These are phyloP conservation scores for Sphaerophoria rueppellii DNA, from an alignment of 2,888 invertebrate species.

Conservation along the genomic window DNA sequence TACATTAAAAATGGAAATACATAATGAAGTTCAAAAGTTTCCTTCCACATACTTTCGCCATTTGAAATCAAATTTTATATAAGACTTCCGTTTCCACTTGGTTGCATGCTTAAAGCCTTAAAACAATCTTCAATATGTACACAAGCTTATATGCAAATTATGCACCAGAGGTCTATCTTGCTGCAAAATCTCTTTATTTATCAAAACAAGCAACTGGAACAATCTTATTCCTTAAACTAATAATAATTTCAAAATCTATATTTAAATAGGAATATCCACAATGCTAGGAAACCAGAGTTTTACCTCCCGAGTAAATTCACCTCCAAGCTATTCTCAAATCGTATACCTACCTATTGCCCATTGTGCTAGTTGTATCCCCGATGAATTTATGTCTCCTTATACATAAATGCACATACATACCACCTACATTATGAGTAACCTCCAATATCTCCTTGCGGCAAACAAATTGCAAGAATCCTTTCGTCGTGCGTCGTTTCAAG, in stretches of 20 bases:
- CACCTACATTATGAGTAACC: background rate
- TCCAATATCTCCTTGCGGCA: conserved; percentile 42
- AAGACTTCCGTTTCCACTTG: too few species aligned
- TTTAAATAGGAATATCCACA: conserved; percentile 5
- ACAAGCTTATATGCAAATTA: background rate
- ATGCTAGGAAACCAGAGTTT: conserved; percentile 44
- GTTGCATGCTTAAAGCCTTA: too few species aligned
- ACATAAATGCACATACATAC: background rate
- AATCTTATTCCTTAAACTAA: conserved; percentile 61
- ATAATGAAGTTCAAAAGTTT: too few species aligned
- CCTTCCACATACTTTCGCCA: too few species aligned
- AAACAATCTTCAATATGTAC: background rate
- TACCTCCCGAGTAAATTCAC: conserved; percentile 54
- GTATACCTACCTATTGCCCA: conserved; percentile 5
- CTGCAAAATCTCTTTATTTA: conserved; percentile 49
- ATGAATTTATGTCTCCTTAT: background rate
- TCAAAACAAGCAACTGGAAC: conserved; percentile 28
- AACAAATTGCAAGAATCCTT: conserved; percentile 58
- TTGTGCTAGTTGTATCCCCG: conserved; percentile 8
- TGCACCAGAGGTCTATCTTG: background rate
- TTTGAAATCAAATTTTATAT: too few species aligned
- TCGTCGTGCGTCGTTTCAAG: conserved; percentile 18
- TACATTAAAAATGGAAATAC: too few species aligned
- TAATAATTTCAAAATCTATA: conserved; percentile 50
- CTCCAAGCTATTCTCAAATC: background rate